Conservation (phyloP, 30 jellyfish, hydroid and myxozoan genomes). For the Nemopilema nomurai region DNA sequence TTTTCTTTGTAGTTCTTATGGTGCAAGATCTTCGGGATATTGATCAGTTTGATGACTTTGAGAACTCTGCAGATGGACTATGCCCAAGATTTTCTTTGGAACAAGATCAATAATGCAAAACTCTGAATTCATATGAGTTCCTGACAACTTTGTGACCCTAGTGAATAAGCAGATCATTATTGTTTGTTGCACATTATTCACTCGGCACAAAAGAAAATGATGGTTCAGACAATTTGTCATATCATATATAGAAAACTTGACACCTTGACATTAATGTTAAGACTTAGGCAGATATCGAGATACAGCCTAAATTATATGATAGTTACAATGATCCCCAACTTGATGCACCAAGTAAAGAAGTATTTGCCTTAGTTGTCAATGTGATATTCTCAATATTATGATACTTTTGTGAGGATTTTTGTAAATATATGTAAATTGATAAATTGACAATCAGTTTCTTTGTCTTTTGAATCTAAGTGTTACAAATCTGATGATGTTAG, state of each 20-base stretch:
- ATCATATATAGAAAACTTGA: too few relatives aligned
- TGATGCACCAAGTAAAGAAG: too few relatives aligned
- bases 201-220: too few relatives aligned
- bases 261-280: too few relatives aligned
- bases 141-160: background rate
- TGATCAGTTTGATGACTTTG: constrained; percentile 71
- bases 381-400: background rate
- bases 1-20: constrained; percentile 54
- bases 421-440: background rate
- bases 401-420: background rate
- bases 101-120: background rate
- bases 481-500: too few relatives aligned
- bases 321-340: too few relatives aligned
- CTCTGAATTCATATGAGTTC: background rate
- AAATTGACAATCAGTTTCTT: constrained; percentile 1
- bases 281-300: too few relatives aligned
- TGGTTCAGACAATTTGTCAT: too few relatives aligned
- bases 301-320: too few relatives aligned
- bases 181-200: background rate
- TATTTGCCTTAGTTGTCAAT: too few relatives aligned
- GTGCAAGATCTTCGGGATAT: constrained; percentile 79
- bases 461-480: background rate
- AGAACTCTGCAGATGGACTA: constrained; percentile 41
- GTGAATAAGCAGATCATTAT: background rate
- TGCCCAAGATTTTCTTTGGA: constrained; percentile 29